A percentile compares a stretch with the other conserved stretches of the same genome.
Evolutionary conservation across 2,113 vertebrate genomes (phyloP).

Genomic region (Bufo gargarizans): DNA sequence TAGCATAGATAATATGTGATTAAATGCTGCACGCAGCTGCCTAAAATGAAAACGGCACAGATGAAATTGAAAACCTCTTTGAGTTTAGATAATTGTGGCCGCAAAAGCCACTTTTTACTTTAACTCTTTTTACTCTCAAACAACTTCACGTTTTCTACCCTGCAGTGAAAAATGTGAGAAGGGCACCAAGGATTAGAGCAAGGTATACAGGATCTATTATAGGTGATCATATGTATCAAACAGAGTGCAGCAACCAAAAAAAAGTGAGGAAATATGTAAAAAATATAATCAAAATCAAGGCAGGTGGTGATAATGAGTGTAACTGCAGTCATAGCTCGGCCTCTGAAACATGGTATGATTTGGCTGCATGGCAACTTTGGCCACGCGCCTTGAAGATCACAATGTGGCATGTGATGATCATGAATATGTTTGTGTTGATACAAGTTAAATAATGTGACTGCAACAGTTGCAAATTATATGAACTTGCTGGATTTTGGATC

Average conservation of each 20-base stretch:
- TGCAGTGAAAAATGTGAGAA: neutral
- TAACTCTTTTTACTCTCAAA: conserved; percentile 21
- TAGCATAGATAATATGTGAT: conserved; percentile 96
- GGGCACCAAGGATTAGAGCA: neutral
- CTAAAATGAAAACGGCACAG: conserved; percentile 88
- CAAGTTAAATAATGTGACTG: no score
- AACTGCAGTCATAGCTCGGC: neutral
- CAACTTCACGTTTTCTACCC: neutral
- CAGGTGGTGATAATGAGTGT: neutral
- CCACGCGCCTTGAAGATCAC: no score
- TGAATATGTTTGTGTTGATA: no score
- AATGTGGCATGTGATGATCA: no score
- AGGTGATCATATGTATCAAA: no score
- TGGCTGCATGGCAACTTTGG: no score
- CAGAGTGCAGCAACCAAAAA: no score
- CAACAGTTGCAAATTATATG: no score
- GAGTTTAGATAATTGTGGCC: conserved; percentile 41
- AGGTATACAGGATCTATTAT: neutral
- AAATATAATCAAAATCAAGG: neutral
- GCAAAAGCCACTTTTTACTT: conserved; percentile 40
- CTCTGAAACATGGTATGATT: no score
- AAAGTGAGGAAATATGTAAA: no score
- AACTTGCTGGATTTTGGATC: no score
- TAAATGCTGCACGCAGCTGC: conserved; percentile 92
- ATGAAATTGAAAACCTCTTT: conserved; percentile 69